Evolutionary conservation across 2,113 vertebrate species (phyloP).

Genomic region (Eptesicus fuscus): DNA sequence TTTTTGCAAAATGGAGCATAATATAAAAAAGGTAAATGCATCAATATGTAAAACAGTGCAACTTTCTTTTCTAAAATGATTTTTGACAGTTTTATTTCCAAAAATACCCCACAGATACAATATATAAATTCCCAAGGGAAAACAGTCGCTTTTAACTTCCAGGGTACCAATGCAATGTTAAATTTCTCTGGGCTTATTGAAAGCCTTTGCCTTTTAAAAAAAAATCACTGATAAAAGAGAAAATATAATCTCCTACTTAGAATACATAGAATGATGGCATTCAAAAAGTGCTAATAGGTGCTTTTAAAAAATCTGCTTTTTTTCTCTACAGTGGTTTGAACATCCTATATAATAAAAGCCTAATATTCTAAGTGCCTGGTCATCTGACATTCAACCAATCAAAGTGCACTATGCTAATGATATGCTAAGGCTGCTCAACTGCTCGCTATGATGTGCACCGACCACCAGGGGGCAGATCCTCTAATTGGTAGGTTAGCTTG

Average conservation of each 20-base stretch:
- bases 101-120: not conserved
- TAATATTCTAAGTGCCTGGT: no score
- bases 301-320: not conserved
- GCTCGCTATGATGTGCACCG: no score
- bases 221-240: not conserved
- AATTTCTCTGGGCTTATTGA: not conserved
- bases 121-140: not conserved
- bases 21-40: not conserved
- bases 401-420: no score
- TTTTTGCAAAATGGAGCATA: not conserved
- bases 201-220: not conserved
- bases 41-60: not conserved
- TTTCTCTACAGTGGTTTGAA: not conserved
- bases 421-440: no score
- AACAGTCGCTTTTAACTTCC: not conserved
- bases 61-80: not conserved
- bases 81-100: not conserved
- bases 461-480: no score
- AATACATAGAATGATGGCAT: not conserved
- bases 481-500: no score
- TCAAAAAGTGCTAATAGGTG: not conserved
- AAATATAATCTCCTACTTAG: not conserved
- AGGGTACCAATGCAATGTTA: not conserved
- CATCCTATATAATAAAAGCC: not conserved
- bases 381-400: no score